Evolutionary conservation across 2,113 vertebrate genomes (phyloP), one percentile per base, ranked within the genome.

Genomic region (Pseudolaguvia tuberculata): DNA sequence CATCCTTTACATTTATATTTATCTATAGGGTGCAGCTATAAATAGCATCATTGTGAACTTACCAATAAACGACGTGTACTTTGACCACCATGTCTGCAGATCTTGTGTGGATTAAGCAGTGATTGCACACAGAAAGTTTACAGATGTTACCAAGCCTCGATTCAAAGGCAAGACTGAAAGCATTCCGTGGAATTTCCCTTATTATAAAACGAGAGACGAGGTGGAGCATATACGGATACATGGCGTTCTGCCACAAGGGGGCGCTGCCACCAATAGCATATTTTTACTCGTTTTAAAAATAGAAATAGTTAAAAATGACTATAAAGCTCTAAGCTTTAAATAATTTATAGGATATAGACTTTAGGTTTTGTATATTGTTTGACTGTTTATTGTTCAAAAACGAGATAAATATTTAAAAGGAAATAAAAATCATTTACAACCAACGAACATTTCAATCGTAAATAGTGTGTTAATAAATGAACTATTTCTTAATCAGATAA

Each of bases 51-150:
- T 0, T 1, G 31, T 20, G 29, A 5, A 83, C 84, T 56, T 85
- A 85, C 84, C 84, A 85, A 75, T 85, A 84, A 66, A 66, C 57
- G 3, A 85, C 2, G 23, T 82, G 81, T 39, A 85, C 69, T 81
- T 82, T 84, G 52, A 81, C 80, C 17, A 10, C 72, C 84, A 85
- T 85, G 13, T 42, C 68, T 73, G n/a, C 27, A 21, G 67, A 2
- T 65, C 53, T 66, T 25, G 5, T 56, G 39, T 52, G 69, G 42
- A 29, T 62, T 15, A 67, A 67, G 6, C 18, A 35, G 1, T 23
- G 51, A 14, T 23, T 50, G 51, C 17, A 27, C n/a, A 10, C 5
- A 52, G 51, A 17, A 31, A 23, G 25, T 62, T 35, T 9, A 17
- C 4, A 0, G 67, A 56, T n/a, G 14, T 14, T 5, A 0, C 15